Evolutionary conservation across 2,113 vertebrate species (phyloP).

Genomic region (Eublepharis macularius): DNA sequence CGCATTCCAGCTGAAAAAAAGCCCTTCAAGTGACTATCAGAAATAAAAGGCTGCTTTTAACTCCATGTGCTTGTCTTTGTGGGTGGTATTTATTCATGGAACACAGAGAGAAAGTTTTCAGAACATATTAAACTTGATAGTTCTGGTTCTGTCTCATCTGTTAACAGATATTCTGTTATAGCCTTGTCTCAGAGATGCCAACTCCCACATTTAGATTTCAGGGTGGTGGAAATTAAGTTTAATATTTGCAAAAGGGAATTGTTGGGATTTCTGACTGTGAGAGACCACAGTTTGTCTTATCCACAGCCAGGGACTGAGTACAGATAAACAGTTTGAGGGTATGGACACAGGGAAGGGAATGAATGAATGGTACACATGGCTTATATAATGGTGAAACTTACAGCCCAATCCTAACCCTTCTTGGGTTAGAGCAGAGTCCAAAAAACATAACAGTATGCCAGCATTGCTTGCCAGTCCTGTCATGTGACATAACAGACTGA

Average conservation of each 20-base stretch:
- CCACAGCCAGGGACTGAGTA: slow-evolving; percentile 65
- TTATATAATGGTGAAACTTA: slow-evolving; percentile 44
- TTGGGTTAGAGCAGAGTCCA: not conserved
- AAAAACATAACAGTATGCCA: not conserved
- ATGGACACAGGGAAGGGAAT: slow-evolving; percentile 47
- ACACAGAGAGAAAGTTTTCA: slow-evolving; percentile 40
- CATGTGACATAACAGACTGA: not conserved
- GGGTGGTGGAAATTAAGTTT: slow-evolving; percentile 47
- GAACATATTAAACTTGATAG: slow-evolving; percentile 41
- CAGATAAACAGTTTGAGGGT: slow-evolving; percentile 61
- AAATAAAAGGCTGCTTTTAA: not conserved
- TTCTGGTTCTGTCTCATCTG: slow-evolving; percentile 57
- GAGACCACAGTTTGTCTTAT: slow-evolving; percentile 67
- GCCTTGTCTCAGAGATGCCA: slow-evolving; percentile 62
- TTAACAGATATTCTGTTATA: slow-evolving; percentile 63
- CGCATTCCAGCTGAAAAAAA: too few species aligned
- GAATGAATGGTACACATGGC: slow-evolving; percentile 51
- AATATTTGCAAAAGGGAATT: slow-evolving; percentile 60
- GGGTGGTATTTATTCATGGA: slow-evolving; percentile 6
- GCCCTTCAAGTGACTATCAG: not conserved
- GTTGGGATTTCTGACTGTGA: slow-evolving; percentile 54
- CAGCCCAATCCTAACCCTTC: slow-evolving; percentile 3
- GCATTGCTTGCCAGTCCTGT: not conserved
- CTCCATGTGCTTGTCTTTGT: not conserved
- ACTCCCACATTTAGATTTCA: slow-evolving; percentile 58